A percentile compares a stretch with the other conserved stretches of the same genome.
Conservation (phyloP, 2,888 invertebrate species). For the Hypsopygia costalis region DNA sequence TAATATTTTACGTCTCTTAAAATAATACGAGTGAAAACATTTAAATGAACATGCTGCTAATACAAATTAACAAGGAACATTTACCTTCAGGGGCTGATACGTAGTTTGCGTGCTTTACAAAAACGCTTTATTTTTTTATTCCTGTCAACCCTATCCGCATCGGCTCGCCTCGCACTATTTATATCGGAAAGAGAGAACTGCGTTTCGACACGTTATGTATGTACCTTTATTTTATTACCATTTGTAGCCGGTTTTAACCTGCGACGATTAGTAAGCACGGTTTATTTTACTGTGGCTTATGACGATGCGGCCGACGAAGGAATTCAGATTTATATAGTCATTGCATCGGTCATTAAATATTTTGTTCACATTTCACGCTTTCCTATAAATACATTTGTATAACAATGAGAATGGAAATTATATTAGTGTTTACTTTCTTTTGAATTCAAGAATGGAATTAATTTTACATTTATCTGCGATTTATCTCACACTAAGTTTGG, state of each 20-base stretch:
- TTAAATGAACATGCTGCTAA: no score
- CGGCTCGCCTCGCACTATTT: constrained; percentile 73
- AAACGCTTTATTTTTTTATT: constrained; percentile 4
- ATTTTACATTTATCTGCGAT: no score
- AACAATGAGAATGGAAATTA: no score
- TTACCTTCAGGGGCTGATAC: no score
- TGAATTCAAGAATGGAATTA: no score
- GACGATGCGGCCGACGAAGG: constrained; percentile 45
- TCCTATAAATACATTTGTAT: no score
- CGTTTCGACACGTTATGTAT: constrained; percentile 69
- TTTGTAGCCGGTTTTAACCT: constrained; percentile 75
- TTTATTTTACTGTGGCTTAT: constrained; percentile 63
- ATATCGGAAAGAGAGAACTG: constrained; percentile 71
- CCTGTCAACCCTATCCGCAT: constrained; percentile 8
- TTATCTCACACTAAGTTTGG: no score
- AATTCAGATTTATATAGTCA: constrained; percentile 34
- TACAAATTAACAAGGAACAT: no score
- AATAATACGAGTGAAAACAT: no score
- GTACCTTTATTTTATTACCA: constrained; percentile 75
- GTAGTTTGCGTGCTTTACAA: no score
- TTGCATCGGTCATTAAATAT: constrained; percentile 11
- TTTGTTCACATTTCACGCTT: constrained; percentile 3
- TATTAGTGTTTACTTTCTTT: no score
- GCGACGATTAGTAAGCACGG: constrained; percentile 66
- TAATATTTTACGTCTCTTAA: no score